Base-by-base conservation (phyloP, 2,113 vertebrate species). In the Blennius ocellaris region DNA sequence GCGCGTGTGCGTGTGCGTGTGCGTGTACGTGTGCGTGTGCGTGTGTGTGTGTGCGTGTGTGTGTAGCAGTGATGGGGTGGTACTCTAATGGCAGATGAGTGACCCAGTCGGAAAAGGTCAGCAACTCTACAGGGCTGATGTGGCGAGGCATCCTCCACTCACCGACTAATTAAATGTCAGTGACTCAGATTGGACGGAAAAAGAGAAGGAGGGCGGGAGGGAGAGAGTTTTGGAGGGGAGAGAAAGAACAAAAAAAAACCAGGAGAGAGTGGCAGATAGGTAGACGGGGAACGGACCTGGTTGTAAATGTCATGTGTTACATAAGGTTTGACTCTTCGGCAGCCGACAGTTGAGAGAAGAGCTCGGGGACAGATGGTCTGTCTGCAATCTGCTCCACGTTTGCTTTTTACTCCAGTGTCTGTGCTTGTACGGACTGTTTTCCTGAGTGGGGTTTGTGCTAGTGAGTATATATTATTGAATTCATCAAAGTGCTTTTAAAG, bases 101-200 rank as follows among this genome's bases (percentile, higher is more conserved):
- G 92, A 88, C 90, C 90, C 86, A 84, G 83, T 77, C 75, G 64
- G 81, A 83, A 91, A 94, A 94, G 93, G 93, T 93, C 93, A 93
- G 78, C 81, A 79, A 39, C 90, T 78, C 90, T 91, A 89, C 81
- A 88, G 91, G 85, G 81, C 88, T 88, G 92, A 91, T 90, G 86
- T 86, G 87, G 80, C 30, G 66, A 89, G 76, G 81, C 81, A 78
- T 85, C 91, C 82, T 92, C 87, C 88, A 86, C 92, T 90, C 87
- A 85, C 80, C 76, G 74, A 76, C 88, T 94, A 94, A 94, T 94
- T 94, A 94, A 94, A 94, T 94, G 94, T 94, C 94, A 94, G 86
- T 6, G 63, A 88, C 86, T 85, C 60, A 83, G 73, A 81, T 56
- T 77, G 84, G 75, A 80, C 51, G 15, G 71, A 69, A 59, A 73